Evolutionary conservation across 2,797 vertebrate genomes (phyloP), one percentile per base, ranked within the genome.

Genomic region (Setipinna tenuifilis): DNA sequence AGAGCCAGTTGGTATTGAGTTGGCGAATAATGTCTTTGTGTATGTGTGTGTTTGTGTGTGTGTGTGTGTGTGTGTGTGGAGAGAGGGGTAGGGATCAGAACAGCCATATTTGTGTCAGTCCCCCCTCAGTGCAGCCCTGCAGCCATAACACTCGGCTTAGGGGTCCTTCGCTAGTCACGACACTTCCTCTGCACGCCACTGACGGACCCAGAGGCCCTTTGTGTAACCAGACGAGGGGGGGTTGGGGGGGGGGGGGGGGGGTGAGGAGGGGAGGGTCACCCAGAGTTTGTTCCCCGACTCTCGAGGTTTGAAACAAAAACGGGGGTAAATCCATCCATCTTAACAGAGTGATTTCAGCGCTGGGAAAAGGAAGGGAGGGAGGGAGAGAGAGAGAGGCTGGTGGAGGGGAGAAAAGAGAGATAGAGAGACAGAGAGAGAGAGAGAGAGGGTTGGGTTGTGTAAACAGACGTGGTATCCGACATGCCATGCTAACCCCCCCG

Each of bases 321-420:
- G 84, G 92, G 95, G 94, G 94, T 95, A 94, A 95, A 95, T 94
- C 93, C 94, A 95, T 95, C 93, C 94, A 95, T 94, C 94, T 94
- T 95, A 95, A 94, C 95, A 93, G 93, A 95, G 92, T 94, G 92
- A 93, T 93, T 94, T 94, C 91, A 94, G 92, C 94, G 7, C 2
- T 6, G 17, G 71, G 71, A 94, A 89, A 89, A 2, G 4, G 4
- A 4, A 7, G 6, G 31, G 31, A 9, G 31, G 35, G 16, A 31
- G 80, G 61, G 7, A 44, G 46, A 31, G 21, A 65, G 21, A 46
- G 83, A 48, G 23, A 41, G 57, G 81, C 71, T 48, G 41, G 41
- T 75, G 28, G 65, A 85, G 92, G 93, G 93, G 50, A 86, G 46
- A 82, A 86, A 93, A 94, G 21, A 46, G 83, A 48, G 23, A 41